Evolutionary conservation across 2,888 invertebrate species (phyloP).

Genomic region (Dilophus febrilis): DNA sequence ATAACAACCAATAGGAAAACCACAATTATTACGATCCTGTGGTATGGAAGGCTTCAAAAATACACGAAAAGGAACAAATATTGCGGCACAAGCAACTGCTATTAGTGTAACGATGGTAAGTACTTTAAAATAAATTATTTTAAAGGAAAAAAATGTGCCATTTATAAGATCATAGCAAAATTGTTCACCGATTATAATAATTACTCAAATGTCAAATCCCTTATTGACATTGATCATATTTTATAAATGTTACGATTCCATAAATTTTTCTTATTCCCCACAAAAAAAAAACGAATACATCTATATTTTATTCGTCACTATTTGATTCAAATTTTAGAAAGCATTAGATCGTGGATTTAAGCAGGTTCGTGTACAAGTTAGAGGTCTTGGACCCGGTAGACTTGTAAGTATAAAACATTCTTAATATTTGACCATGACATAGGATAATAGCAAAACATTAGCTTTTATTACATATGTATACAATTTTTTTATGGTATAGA

Average conservation of each 20-base stretch:
- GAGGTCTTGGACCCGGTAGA: slow-evolving; percentile 78
- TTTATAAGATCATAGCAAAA: no score
- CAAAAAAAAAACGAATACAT: slow-evolving; percentile 1
- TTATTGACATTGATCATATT: no score
- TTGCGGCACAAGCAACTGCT: slow-evolving; percentile 91
- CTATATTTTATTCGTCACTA: no score
- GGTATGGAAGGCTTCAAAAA: slow-evolving; percentile 92
- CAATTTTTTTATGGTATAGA: slow-evolving; percentile 43
- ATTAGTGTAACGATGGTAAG: slow-evolving; percentile 58
- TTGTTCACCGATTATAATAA: no score
- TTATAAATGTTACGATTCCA: not conserved
- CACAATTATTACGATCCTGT: slow-evolving; percentile 37
- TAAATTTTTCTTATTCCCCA: not conserved
- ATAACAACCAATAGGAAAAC: not conserved
- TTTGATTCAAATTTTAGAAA: slow-evolving; percentile 38
- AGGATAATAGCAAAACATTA: slow-evolving; percentile 1
- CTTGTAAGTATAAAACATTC: slow-evolving; percentile 28
- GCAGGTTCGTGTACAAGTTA: slow-evolving; percentile 57
- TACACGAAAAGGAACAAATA: slow-evolving; percentile 86
- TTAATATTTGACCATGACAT: slow-evolving; percentile 4
- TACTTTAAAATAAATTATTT: slow-evolving; percentile 10
- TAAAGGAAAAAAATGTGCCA: not conserved
- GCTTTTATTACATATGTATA: not conserved
- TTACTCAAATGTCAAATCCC: no score
- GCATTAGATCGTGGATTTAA: slow-evolving; percentile 53